A percentile compares a stretch with the other conserved stretches of the same genome.
Evolutionary conservation across 2,113 vertebrate species (phyloP).

Genomic region (Crotalus horridus): DNA sequence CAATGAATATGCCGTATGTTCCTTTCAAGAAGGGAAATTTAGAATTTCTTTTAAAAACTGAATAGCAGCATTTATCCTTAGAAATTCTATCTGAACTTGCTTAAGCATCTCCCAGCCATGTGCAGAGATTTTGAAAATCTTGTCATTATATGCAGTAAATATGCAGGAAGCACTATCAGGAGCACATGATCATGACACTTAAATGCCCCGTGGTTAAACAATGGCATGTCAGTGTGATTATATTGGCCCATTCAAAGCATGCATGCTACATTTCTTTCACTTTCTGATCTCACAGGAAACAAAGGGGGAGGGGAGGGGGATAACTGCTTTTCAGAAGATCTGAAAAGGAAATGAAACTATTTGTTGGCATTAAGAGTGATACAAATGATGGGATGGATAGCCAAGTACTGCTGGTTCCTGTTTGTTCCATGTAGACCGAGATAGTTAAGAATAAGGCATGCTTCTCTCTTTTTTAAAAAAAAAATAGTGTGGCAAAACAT

Average conservation of each 20-base stretch:
- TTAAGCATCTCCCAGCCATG: not conserved
- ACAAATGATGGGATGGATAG: not conserved
- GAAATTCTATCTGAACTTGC: not conserved
- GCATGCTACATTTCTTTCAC: slow-evolving; percentile 17
- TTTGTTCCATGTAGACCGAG: slow-evolving; percentile 44
- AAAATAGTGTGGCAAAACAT: slow-evolving; percentile 58
- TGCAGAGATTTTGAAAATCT: not conserved
- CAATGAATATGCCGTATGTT: not conserved
- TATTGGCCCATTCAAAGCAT: not conserved
- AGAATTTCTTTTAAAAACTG: not conserved
- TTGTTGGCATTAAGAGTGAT: not conserved
- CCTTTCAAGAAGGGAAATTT: not conserved
- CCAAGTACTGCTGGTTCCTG: not conserved
- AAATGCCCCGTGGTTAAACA: not conserved
- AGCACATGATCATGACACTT: not conserved
- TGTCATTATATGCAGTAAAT: not conserved
- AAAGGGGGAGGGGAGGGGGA: not conserved
- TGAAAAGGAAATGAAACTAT: not conserved
- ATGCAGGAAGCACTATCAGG: not conserved
- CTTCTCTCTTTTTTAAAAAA: not conserved
- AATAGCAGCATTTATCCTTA: not conserved
- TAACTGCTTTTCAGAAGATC: slow-evolving; percentile 16
- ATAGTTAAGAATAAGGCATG: slow-evolving; percentile 49
- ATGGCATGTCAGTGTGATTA: not conserved
- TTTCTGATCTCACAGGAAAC: slow-evolving; percentile 25